Percentiles rank a stretch among this genome's conserved stretches.
phyloP scores from a whole-genome alignment of 2,797 vertebrate species.

The Labeo calbasu region DNA sequence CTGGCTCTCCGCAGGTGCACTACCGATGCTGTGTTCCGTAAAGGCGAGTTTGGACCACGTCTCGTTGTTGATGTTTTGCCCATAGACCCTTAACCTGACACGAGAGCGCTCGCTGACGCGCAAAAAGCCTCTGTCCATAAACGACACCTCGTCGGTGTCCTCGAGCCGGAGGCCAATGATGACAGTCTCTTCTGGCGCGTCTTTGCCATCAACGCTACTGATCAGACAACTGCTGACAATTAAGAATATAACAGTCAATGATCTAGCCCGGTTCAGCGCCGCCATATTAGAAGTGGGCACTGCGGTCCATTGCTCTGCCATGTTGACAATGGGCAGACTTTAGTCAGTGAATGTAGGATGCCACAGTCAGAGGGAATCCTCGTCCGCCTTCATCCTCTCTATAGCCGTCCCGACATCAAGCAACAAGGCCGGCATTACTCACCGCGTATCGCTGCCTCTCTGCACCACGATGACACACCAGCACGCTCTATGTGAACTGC shows the following conservation, averaged over 20 bases:
- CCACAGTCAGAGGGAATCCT: slow-evolving; percentile 73
- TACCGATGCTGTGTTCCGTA: slow-evolving; percentile 75
- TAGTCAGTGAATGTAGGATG: slow-evolving; percentile 62
- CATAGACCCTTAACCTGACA: slow-evolving; percentile 84
- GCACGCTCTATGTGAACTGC: slow-evolving; percentile 56
- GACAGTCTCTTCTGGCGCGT: slow-evolving; percentile 77
- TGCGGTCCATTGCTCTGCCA: slow-evolving; percentile 78
- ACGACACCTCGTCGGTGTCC: slow-evolving; percentile 84
- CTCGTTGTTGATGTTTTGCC: slow-evolving; percentile 87
- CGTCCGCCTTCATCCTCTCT: slow-evolving; percentile 64
- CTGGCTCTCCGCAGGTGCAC: slow-evolving; percentile 55
- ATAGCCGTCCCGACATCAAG: slow-evolving; percentile 50
- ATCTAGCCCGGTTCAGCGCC: slow-evolving; percentile 71
- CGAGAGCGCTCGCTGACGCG: slow-evolving; percentile 83
- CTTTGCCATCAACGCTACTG: slow-evolving; percentile 60
- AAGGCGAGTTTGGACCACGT: slow-evolving; percentile 86
- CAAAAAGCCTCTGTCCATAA: slow-evolving; percentile 80
- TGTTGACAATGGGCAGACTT: slow-evolving; percentile 78
- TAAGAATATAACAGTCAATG: slow-evolving; percentile 64
- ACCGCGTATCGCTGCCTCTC: slow-evolving; percentile 50
- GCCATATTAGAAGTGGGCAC: slow-evolving; percentile 84
- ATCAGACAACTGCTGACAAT: slow-evolving; percentile 65
- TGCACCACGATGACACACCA: slow-evolving; percentile 54
- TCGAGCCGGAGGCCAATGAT: slow-evolving; percentile 84
- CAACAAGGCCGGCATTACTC: slow-evolving; percentile 57